A percentile compares a stretch with the other conserved stretches of the same genome.
phyloP scores from a whole-genome alignment of 2,888 invertebrate genomes.

The Noctua pronuba region DNA sequence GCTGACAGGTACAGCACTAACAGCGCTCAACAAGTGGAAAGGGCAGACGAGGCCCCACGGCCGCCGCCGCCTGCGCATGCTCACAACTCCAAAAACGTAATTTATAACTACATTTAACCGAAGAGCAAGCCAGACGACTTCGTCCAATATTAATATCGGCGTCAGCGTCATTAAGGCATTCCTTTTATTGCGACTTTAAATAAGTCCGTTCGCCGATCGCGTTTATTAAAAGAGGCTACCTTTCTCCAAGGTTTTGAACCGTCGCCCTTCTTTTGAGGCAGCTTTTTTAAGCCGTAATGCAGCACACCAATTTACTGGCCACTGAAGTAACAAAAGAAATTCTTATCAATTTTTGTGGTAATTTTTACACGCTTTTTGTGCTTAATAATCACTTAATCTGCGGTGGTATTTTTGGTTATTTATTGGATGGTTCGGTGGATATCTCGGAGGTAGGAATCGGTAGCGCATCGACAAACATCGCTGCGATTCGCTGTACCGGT shows the following conservation, averaged over 20 bases:
- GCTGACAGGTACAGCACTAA: constrained; percentile 63
- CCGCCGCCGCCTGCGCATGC: constrained; percentile 34
- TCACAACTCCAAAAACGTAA: constrained; percentile 83
- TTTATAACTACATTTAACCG: constrained; percentile 88
- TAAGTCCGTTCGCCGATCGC: constrained; percentile 86
- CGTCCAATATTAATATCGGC: constrained; percentile 88
- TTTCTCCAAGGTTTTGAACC: constrained; percentile 88
- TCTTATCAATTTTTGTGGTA: constrained; percentile 80
- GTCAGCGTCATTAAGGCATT: constrained; percentile 89
- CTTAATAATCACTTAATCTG: constrained; percentile 85
- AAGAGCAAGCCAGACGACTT: constrained; percentile 80
- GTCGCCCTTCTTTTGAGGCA: constrained; percentile 83
- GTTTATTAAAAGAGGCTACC: constrained; percentile 86
- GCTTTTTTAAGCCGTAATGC: constrained; percentile 73
- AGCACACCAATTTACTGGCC: constrained; percentile 76
- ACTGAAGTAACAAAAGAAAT: constrained; percentile 80
- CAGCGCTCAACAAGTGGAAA: constrained; percentile 66
- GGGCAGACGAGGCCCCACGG: constrained; percentile 60
- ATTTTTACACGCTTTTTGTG: constrained; percentile 77
- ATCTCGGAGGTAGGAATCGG: constrained; percentile 68
- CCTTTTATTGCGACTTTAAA: constrained; percentile 90
- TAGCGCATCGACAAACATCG: constrained; percentile 75
- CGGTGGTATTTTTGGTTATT: constrained; percentile 75
- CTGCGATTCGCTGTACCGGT: constrained; percentile 67
- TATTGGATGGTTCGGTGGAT: constrained; percentile 70